Evolutionary conservation across 2,888 invertebrate genomes (phyloP).

Genomic region (Smittia sp.): DNA sequence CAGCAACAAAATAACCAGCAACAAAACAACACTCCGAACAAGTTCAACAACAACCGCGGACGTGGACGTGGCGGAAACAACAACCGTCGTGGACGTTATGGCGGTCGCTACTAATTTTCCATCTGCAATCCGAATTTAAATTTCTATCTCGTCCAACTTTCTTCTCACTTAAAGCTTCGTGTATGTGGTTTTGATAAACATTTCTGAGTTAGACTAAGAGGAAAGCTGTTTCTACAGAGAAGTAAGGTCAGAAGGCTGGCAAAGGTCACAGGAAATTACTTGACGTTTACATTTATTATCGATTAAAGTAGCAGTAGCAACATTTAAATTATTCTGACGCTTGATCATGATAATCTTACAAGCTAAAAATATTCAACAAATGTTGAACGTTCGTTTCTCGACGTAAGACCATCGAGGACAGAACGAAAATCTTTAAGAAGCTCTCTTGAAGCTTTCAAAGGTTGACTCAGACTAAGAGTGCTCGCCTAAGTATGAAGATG

Average conservation of each 20-base stretch:
- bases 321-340: neutral
- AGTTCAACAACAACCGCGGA: constrained; percentile 17
- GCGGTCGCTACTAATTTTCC: constrained; percentile 31
- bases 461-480: too few relatives aligned
- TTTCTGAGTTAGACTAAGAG: neutral
- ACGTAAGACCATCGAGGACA: too few relatives aligned
- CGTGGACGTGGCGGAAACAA: neutral
- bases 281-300: neutral
- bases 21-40: constrained; percentile 15
- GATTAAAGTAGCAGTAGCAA: neutral
- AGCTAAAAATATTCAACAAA: neutral
- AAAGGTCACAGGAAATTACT: neutral
- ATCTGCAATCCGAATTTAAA: neutral
- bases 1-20: constrained; percentile 24
- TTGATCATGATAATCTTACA: neutral
- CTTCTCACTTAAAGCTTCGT: neutral
- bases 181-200: neutral
- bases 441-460: too few relatives aligned
- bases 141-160: neutral
- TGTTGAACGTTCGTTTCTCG: neutral
- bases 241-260: neutral
- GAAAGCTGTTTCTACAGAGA: neutral
- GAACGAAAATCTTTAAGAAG: too few relatives aligned
- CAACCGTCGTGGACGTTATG: constrained; percentile 30
- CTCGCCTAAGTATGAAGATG: neutral